These are phyloP conservation scores for Apomyelois bistriatella DNA, from an alignment of 2,888 invertebrate species.

Conservation along the genomic window DNA sequence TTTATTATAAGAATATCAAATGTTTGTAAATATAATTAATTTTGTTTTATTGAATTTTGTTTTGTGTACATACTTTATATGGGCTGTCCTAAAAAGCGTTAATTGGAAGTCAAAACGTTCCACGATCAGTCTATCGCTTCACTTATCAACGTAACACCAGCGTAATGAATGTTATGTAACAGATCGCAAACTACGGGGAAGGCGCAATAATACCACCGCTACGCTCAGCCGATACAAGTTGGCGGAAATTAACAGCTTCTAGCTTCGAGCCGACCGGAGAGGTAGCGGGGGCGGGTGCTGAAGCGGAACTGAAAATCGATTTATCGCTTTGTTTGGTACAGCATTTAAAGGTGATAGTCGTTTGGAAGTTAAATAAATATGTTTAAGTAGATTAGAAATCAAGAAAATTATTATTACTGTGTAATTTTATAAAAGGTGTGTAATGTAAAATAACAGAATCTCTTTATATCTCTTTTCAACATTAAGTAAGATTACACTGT, in stretches of 20 bases:
- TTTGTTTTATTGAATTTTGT: too few relatives aligned
- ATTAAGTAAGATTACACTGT: too few relatives aligned
- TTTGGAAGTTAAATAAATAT: neutral
- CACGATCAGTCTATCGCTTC: constrained; percentile 18
- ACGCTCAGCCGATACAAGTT: constrained; percentile 65
- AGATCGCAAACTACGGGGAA: constrained; percentile 66
- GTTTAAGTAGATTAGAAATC: too few relatives aligned
- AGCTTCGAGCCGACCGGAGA: constrained; percentile 45
- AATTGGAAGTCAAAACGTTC: too few relatives aligned
- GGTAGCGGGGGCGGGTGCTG: constrained; percentile 32
- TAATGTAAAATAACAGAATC: too few relatives aligned
- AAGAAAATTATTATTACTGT: too few relatives aligned
- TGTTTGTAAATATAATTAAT: too few relatives aligned
- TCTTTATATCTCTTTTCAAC: too few relatives aligned
- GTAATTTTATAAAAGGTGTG: too few relatives aligned
- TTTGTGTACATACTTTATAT: too few relatives aligned
- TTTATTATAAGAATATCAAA: too few relatives aligned
- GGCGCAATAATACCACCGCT: constrained; percentile 69
- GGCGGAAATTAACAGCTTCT: constrained; percentile 76
- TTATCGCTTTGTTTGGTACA: constrained; percentile 41
- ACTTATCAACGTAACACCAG: constrained; percentile 16
- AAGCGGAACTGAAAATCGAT: constrained; percentile 51
- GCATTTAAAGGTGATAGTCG: constrained; percentile 15
- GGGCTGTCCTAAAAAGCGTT: too few relatives aligned
- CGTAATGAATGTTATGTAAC: constrained; percentile 59